Evolutionary conservation across 2,888 invertebrate species (phyloP), one percentile per base, ranked within the genome.

Genomic region (Dryobota labecula): DNA sequence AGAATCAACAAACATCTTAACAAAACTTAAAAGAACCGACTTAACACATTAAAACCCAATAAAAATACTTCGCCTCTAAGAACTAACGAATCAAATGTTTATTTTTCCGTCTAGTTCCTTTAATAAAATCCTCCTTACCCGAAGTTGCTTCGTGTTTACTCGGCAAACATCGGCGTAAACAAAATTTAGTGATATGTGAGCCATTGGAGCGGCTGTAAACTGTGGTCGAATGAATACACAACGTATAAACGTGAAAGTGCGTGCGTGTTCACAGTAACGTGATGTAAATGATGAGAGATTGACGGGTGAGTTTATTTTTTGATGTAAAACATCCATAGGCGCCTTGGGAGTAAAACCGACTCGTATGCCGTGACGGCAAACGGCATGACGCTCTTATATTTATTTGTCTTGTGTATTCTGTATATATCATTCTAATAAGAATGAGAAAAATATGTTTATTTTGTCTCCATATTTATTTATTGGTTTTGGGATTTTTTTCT

Each of bases 151-250:
- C 79, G 80, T 87, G 84, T 87, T 87, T 85, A 86, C 86, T 88
- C 84, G 87, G 87, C 87, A 89, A 91, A 90, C 89, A 89, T 83
- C 83, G 82, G 78, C 54, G 78, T 83, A 83, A 84, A 84, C 83
- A 82, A 87, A 87, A 89, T 85, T 86, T 86, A 82, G 82, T 88
- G 90, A 89, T 87, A 89, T 88, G 87, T 86, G 86, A 86, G 87
- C 85, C 80, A 87, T 81, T 85, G 88, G 82, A 76, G 84, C 82
- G 84, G 88, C 86, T 84, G 87, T 91, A 88, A 92, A 92, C 87
- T 90, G 91, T 81, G 92, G 92, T 92, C 77, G 72, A 85, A 89
- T 88, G 85, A 87, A 88, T 87, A 89, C 80, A 89, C 86, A 88
- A 84, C 85, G 85, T 87, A 74, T 83, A 85, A 84, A 83, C 66